Evolutionary conservation across 2,113 vertebrate genomes (phyloP).

Genomic region (Dasyurus viverrinus): DNA sequence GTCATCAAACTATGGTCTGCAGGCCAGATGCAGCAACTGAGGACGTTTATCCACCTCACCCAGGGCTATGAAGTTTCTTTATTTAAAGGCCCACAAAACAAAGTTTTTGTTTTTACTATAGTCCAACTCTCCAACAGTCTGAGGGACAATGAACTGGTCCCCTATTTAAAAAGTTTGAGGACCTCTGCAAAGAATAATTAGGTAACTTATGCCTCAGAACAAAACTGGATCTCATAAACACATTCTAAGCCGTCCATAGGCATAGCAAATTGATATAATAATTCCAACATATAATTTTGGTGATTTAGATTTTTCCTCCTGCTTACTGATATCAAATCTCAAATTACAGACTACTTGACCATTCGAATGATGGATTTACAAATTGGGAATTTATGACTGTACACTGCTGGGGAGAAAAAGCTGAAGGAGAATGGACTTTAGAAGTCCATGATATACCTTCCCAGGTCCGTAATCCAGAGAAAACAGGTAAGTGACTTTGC

Average conservation of each 20-base stretch:
- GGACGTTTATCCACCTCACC: too few species aligned
- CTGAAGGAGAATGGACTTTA: conserved; percentile 92
- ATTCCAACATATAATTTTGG: background rate
- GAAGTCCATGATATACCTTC: conserved; percentile 91
- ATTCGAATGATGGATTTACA: conserved; percentile 92
- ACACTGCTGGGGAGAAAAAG: conserved; percentile 95
- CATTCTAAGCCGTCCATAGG: background rate
- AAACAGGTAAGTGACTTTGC: conserved; percentile 85
- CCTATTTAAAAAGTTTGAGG: too few species aligned
- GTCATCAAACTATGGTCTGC: too few species aligned
- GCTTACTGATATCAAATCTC: background rate
- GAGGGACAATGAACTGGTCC: too few species aligned
- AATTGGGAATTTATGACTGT: conserved; percentile 98
- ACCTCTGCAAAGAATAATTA: background rate
- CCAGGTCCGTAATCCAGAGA: conserved; percentile 88
- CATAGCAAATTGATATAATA: background rate
- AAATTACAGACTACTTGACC: conserved; percentile 86
- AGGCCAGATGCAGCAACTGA: too few species aligned
- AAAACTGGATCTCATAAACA: background rate
- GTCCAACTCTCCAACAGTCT: too few species aligned
- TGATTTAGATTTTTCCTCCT: fast-evolving
- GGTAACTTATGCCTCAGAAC: background rate
- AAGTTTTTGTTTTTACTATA: too few species aligned
- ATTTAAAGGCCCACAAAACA: too few species aligned
- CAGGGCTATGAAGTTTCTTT: too few species aligned